Conservation (phyloP, 1,140 invertebrate genomes). For the Drosophila suzukii region DNA sequence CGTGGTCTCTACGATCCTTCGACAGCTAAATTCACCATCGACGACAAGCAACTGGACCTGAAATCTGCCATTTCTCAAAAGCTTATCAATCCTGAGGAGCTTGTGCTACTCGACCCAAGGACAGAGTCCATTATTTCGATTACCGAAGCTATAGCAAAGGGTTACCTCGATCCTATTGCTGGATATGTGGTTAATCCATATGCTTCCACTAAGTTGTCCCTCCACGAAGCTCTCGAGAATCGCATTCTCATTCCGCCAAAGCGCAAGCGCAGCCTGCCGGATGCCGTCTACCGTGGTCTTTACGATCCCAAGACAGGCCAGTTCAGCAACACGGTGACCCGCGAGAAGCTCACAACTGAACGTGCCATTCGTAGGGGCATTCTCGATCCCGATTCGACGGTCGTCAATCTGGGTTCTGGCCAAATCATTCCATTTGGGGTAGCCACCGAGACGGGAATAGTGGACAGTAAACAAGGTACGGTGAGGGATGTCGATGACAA, state of each 20-base stretch:
- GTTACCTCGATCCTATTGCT: constrained; percentile 92
- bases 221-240: constrained; percentile 92
- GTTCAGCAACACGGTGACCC: constrained; percentile 87
- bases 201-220: constrained; percentile 89
- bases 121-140: constrained; percentile 92
- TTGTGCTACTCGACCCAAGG: constrained; percentile 92
- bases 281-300: constrained; percentile 93
- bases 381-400: constrained; percentile 92
- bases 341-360: constrained; percentile 90
- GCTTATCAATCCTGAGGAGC: constrained; percentile 90
- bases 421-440: constrained; percentile 92
- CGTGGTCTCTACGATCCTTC: constrained; percentile 92
- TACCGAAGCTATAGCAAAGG: constrained; percentile 91
- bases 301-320: constrained; percentile 88
- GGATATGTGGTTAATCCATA: constrained; percentile 92
- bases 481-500: constrained; percentile 87
- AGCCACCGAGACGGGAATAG: constrained; percentile 91
- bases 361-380: constrained; percentile 91
- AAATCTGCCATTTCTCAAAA: constrained; percentile 92
- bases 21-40: constrained; percentile 90
- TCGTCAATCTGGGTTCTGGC: constrained; percentile 89
- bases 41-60: constrained; percentile 90
- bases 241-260: constrained; percentile 93
- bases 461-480: constrained; percentile 91
- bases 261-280: constrained; percentile 92